Evolutionary conservation across 2,888 invertebrate genomes (phyloP).

Genomic region (Philopedon plagiatum): DNA sequence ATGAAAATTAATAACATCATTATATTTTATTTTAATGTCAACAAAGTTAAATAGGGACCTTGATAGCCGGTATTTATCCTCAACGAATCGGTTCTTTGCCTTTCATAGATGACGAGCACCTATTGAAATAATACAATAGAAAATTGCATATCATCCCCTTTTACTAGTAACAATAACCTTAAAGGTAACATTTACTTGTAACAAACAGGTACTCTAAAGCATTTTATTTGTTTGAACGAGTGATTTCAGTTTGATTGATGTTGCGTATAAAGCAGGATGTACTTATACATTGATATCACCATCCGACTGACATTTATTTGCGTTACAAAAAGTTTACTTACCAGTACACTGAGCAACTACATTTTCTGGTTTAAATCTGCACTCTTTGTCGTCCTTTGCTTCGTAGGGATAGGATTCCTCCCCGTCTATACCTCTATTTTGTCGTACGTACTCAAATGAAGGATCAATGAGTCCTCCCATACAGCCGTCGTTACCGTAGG

Average conservation of each 20-base stretch:
- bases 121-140: not conserved
- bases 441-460: constrained; percentile 69
- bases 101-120: not conserved
- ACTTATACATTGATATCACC: not conserved
- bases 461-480: constrained; percentile 72
- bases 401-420: constrained; percentile 72
- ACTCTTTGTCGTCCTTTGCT: constrained; percentile 54
- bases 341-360: constrained; percentile 59
- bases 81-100: not conserved
- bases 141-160: constrained; percentile 14
- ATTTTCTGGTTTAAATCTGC: constrained; percentile 56
- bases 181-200: not conserved
- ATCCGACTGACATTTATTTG: too few species aligned
- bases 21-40: not conserved
- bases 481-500: constrained; percentile 72
- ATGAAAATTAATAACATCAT: not conserved
- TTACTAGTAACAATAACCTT: not conserved
- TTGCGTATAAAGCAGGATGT: not conserved
- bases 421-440: constrained; percentile 73
- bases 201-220: too few species aligned
- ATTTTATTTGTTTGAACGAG: not conserved
- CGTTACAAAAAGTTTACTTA: constrained; percentile 37
- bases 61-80: not conserved
- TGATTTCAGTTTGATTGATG: not conserved
- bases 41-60: not conserved